These are phyloP conservation scores for Thalassaphorura encarpata DNA, from an alignment of 1,140 invertebrate species.

Conservation along the genomic window DNA sequence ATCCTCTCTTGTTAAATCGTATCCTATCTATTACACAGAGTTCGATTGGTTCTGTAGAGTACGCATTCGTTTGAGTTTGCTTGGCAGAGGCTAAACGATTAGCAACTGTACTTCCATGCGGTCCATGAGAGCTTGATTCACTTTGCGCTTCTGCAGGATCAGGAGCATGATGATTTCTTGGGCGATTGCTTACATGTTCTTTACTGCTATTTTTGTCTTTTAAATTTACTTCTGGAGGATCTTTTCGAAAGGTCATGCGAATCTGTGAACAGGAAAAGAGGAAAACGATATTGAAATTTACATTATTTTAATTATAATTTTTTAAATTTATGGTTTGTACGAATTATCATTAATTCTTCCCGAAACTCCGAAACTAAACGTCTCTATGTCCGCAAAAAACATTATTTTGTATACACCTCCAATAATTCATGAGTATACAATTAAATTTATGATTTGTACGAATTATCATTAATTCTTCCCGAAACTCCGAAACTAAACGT, in stretches of 20 bases:
- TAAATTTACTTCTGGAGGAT: constrained; percentile 13
- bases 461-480: background rate
- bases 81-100: background rate
- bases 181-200: constrained; percentile 22
- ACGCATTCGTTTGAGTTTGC: background rate
- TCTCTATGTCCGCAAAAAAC: no score
- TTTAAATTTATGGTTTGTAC: background rate
- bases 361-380: background rate
- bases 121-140: background rate
- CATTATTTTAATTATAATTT: background rate
- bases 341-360: background rate
- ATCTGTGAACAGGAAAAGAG: constrained; percentile 20
- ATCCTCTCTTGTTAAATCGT: no score
- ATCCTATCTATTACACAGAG: constrained; percentile 9
- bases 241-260: constrained; percentile 29
- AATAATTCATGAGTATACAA: background rate
- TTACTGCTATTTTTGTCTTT: constrained; percentile 16
- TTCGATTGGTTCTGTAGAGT: constrained; percentile 13
- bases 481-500: background rate
- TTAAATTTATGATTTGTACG: background rate
- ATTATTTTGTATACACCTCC: no score
- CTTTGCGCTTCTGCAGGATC: constrained; percentile 15
- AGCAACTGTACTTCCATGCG: background rate
- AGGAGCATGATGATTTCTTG: constrained; percentile 29
- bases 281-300: background rate